These are phyloP conservation scores for Heteropelma amictum DNA, from an alignment of 2,888 invertebrate genomes.

Conservation along the genomic window DNA sequence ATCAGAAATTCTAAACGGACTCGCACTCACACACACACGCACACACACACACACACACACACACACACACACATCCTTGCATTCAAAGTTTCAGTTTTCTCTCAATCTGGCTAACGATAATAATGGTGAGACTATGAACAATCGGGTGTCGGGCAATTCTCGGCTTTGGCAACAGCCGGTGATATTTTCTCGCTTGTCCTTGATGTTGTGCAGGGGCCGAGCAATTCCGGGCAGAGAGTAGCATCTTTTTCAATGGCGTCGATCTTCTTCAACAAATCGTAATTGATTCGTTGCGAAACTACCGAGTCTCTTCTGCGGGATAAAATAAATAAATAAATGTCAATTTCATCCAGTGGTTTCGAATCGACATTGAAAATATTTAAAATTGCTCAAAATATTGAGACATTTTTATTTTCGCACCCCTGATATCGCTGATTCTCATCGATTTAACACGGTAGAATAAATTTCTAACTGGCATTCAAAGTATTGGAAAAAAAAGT, in stretches of 20 bases:
- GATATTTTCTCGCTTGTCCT: conserved; percentile 94
- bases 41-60: neutral
- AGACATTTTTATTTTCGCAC: too few species aligned
- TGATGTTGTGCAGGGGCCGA: conserved; percentile 86
- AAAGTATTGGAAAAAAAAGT: too few species aligned
- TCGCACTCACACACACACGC: neutral
- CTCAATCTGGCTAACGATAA: neutral
- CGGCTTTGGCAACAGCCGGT: conserved; percentile 84
- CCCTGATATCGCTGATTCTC: too few species aligned
- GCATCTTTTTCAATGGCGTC: conserved; percentile 86
- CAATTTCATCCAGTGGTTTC: neutral
- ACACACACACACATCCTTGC: too few species aligned
- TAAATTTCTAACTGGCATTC: too few species aligned
- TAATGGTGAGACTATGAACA: conserved; percentile 49
- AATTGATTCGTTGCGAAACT: conserved; percentile 92
- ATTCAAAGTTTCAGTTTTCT: too few species aligned
- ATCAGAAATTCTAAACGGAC: conserved; percentile 4
- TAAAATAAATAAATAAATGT: neutral
- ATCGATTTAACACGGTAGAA: too few species aligned
- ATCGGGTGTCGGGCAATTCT: conserved; percentile 61
- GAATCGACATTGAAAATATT: too few species aligned
- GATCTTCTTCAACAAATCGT: conserved; percentile 90
- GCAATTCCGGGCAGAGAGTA: conserved; percentile 85
- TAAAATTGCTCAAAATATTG: too few species aligned
- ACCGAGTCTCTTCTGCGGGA: conserved; percentile 89